Evolutionary conservation across 2,888 invertebrate species (phyloP), one percentile per base, ranked within the genome.

Genomic region (Drosophila pseudotalamancana): DNA sequence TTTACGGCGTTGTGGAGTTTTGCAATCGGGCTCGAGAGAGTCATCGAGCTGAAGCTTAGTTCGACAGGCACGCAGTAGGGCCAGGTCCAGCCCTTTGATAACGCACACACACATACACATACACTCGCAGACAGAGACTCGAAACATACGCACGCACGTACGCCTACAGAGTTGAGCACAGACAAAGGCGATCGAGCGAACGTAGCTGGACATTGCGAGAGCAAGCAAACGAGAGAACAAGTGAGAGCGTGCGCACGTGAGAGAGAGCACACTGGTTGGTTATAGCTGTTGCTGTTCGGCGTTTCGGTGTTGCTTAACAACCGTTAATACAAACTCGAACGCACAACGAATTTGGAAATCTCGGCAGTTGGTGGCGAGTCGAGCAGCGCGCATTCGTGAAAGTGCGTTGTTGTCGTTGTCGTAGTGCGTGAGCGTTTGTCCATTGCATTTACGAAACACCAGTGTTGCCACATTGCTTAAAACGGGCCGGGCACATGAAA

Each of bases 51-150:
- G 48, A 35, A 49, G 66, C 48, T 68, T 14, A 66, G 55, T 59
- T 55, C 19, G 31, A 43, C 59, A 64, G 23, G 31, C 59, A 54
- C 35, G 57, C 31, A 37, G 40, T 45, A 75, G 66, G 63, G 71
- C 56, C 60, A 72, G 72, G 56, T 72, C 63, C 55, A 85, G 81
- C 81, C 81, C 81, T 82, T 82, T 82, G 79, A 78, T 76, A 85
- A 78, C 71, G 48, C 45, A 61, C 57, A 34, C 60, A 48, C 19
- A 51, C 23, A 45, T 34, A 35, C 42, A 21, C 56, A 62, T 34
- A 42, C 40, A 45, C 16, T 29, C 46, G 23, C 50, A 59, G 25
- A 31, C 31, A 12, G n/a, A n/a, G n/a, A n/a, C n/a, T n/a, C n/a
- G 18, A 29, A 27, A 9, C 6, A 32, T 14, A 45, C 14, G 19